phyloP scores from a whole-genome alignment of 1,140 invertebrate genomes.

The Zaprionus camerounensis region DNA sequence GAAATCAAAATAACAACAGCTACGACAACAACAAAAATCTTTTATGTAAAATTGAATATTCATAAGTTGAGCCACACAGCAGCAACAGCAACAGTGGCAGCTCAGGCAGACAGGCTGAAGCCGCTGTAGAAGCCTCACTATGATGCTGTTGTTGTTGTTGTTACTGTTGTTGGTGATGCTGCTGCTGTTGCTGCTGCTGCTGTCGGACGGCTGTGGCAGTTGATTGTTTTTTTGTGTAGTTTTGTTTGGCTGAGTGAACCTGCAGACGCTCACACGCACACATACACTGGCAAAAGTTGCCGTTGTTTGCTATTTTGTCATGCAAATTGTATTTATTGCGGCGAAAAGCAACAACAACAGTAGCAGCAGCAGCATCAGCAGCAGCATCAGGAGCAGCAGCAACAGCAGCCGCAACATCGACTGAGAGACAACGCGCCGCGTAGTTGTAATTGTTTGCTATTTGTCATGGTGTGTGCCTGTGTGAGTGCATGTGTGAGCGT shows the following conservation, averaged over 20 bases:
- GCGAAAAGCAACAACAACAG: conserved; percentile 61
- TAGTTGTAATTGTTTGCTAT: conserved; percentile 75
- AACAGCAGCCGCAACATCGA: conserved; percentile 29
- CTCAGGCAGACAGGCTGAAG: conserved; percentile 17
- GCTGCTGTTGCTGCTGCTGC: conserved; percentile 10
- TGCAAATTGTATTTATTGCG: conserved; percentile 83
- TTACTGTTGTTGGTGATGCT: conserved; percentile 22
- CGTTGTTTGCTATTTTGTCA: conserved; percentile 82
- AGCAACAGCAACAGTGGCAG: background rate
- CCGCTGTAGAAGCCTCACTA: conserved; percentile 57
- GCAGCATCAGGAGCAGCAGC: conserved; percentile 33
- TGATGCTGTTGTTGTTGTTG: conserved; percentile 18
- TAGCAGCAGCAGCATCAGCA: conserved; percentile 40
- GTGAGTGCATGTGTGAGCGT: conserved; percentile 3
- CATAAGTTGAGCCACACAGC: conserved; percentile 73
- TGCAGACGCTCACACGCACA: conserved; percentile 52
- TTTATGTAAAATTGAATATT: conserved; percentile 83
- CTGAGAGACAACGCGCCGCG: conserved; percentile 53
- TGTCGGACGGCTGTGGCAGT: conserved; percentile 50
- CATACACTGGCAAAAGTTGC: conserved; percentile 57
- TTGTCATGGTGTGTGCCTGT: conserved; percentile 63
- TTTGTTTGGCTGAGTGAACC: conserved; percentile 76
- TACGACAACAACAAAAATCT: conserved; percentile 70
- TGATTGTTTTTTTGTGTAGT: conserved; percentile 81
- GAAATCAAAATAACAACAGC: conserved; percentile 76